Evolutionary conservation across 2,888 invertebrate genomes (phyloP).

Genomic region (Cybosia mesomella): DNA sequence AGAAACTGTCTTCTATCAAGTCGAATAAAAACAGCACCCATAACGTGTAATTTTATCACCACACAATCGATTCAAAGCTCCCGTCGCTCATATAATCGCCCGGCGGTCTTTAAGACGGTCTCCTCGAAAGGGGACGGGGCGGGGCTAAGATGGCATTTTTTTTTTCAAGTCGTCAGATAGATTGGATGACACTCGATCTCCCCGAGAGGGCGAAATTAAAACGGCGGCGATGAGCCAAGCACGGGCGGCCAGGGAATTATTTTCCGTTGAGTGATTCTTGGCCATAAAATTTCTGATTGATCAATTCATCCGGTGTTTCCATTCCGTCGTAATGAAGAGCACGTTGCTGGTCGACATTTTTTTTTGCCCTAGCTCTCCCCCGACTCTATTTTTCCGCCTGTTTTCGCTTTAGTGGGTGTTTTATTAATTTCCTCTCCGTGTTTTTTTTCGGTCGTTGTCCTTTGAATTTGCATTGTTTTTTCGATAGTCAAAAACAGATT

Average conservation of each 20-base stretch:
- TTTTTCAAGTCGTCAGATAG: constrained; percentile 82
- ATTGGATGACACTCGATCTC: constrained; percentile 87
- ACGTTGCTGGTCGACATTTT: constrained; percentile 78
- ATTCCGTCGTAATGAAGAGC: constrained; percentile 83
- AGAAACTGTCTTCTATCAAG: neutral
- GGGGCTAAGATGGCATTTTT: constrained; percentile 66
- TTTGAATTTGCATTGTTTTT: constrained; percentile 53
- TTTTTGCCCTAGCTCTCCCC: constrained; percentile 57
- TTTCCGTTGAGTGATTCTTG: constrained; percentile 86
- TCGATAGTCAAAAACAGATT: constrained; percentile 75
- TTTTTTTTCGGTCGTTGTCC: constrained; percentile 55
- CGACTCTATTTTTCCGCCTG: constrained; percentile 82
- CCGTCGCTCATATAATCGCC: constrained; percentile 76
- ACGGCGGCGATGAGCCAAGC: constrained; percentile 84
- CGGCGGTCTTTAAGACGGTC: constrained; percentile 64
- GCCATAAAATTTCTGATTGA: constrained; percentile 87
- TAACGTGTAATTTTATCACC: constrained; percentile 46
- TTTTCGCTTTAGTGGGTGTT: constrained; percentile 83
- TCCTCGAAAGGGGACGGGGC: constrained; percentile 48
- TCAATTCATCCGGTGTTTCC: constrained; percentile 85
- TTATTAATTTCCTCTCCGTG: constrained; percentile 79
- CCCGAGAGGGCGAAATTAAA: constrained; percentile 86
- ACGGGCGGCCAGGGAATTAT: constrained; percentile 83
- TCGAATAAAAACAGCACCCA: constrained; percentile 14
- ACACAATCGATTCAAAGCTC: constrained; percentile 67